Evolutionary conservation across 2,888 invertebrate genomes (phyloP), one percentile per base, ranked within the genome.

Genomic region (Calephelis perditalis): DNA sequence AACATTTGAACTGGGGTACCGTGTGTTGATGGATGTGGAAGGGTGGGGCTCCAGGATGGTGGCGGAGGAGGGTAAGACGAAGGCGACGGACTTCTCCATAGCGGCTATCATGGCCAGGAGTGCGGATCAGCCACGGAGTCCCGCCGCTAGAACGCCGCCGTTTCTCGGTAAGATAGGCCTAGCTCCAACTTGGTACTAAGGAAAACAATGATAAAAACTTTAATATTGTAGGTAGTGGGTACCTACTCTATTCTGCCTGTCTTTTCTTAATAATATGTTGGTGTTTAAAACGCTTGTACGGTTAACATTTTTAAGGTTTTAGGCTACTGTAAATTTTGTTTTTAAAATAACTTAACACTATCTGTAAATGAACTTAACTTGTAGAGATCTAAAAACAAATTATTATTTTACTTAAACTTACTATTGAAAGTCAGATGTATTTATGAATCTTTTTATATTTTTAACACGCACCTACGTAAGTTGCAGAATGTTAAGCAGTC

Each of bases 81-180:
- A 82, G 86, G 97, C 97, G 79, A 98, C 98, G 77, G 98, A 98
- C 92, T 98, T 98, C 92, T 97, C 97, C 81, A 98, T 98, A 81
- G 97, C 97, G 73, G 97, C 97, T 77, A 97, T 98, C 84, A 98
- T 98, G 96, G 96, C 97, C 71, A 92, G 93, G 70, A 88, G 86
- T 77, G 85, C 83, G 73, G 83, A 78, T 65, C 84, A 87, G 74
- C 82, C 84, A 73, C 84, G 87, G 73, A 87, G 86, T 75, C 86
- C 89, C 75, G 81, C 72, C 81, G 84, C 86, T 66, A 82, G 82
- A 66, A 83, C 86, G 68, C 86, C 88, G 77, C 81, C 84, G 65
- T 85, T 73, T 70, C 81, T 81, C 70, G 86, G 87, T 88, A 81
- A 70, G 74, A 71, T 85, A 82, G 83, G 82, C 84, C 82, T 83